These are phyloP conservation scores for Hormiphora californensis DNA, from an alignment of 37 sponge, comb jelly and placozoan species.

Conservation along the genomic window DNA sequence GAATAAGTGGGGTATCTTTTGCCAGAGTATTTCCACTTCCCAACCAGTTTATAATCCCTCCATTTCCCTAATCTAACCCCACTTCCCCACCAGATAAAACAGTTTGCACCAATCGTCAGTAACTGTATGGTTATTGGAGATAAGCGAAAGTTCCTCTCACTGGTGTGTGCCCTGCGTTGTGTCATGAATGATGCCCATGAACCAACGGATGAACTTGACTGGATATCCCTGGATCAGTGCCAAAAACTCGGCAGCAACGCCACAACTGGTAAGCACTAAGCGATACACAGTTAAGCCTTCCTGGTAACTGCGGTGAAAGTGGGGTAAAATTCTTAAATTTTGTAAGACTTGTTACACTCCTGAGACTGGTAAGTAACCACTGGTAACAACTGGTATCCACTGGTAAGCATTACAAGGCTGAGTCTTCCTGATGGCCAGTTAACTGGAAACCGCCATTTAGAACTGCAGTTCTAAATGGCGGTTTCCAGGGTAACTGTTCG, in stretches of 20 bases:
- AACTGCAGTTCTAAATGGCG: no score
- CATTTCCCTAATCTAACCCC: neutral
- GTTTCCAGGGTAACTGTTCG: no score
- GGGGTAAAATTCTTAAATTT: no score
- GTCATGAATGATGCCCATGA: slow-evolving; percentile 61
- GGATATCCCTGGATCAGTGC: slow-evolving; percentile 36
- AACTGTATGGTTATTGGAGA: slow-evolving; percentile 87
- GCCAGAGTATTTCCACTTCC: neutral
- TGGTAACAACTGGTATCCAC: no score
- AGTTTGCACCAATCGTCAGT: slow-evolving; percentile 62
- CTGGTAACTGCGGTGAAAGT: no score
- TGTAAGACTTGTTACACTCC: no score
- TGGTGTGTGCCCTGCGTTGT: slow-evolving; percentile 76
- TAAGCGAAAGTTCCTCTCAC: slow-evolving; percentile 75
- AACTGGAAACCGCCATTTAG: no score
- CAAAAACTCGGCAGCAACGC: slow-evolving; percentile 42
- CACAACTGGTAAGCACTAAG: slow-evolving; percentile 52
- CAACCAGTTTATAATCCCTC: no score
- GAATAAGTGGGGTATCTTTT: neutral
- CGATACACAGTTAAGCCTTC: no score
- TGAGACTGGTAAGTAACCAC: no score
- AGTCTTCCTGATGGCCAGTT: no score
- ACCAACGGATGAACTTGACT: slow-evolving; percentile 50
- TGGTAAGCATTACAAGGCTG: no score
- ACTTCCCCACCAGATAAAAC: slow-evolving; percentile 56